These are phyloP conservation scores for Harpagoxenus sublaevis DNA, from an alignment of 2,888 invertebrate species.

Conservation along the genomic window DNA sequence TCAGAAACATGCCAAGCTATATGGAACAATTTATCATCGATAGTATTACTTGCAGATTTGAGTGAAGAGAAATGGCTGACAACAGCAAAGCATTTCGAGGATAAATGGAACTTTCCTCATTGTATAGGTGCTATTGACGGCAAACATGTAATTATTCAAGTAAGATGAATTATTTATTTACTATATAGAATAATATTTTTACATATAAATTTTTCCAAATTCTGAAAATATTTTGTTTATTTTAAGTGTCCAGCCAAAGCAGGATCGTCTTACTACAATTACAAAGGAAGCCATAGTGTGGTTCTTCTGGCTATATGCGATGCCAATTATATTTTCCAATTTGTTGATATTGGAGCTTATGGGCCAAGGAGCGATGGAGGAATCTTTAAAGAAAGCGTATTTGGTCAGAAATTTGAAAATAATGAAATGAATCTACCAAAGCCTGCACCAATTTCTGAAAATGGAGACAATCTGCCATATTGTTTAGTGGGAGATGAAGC, in stretches of 20 bases:
- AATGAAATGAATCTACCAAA: background rate
- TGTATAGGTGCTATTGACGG: background rate
- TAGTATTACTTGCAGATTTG: background rate
- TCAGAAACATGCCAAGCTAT: background rate
- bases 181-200: background rate
- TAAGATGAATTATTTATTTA: background rate
- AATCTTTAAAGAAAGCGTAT: background rate
- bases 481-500: background rate
- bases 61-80: background rate
- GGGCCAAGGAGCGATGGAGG: background rate
- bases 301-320: background rate
- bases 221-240: background rate
- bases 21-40: background rate
- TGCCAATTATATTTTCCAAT: background rate
- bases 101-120: background rate
- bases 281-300: background rate
- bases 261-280: background rate
- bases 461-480: background rate
- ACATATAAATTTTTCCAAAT: background rate
- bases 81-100: background rate
- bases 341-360: conserved; percentile 5
- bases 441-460: background rate
- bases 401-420: background rate
- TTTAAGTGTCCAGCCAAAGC: background rate
- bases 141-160: background rate